Base-by-base conservation (phyloP, 2,113 vertebrate species). In the Hemibagrus wyckioides region DNA sequence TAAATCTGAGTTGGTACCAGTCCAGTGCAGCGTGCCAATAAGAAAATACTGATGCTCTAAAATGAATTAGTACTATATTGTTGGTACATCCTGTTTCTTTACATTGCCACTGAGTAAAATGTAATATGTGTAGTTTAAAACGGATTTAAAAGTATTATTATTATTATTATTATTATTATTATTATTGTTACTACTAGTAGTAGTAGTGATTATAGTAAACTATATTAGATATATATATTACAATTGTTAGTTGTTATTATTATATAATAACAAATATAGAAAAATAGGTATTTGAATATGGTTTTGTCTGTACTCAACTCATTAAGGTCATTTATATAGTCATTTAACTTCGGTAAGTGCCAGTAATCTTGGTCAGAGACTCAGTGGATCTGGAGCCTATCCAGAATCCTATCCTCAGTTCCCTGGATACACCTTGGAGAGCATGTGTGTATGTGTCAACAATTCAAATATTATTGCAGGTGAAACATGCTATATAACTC, bases 401-500 rank as follows among this genome's bases (percentile, higher is more conserved):
- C 33, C 44, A 50, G 25, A 14, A 6, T 44, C 19, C 17, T 75
- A 13, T 50, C 44, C 44, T n/a, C 4, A n/a, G 8, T 15, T 54
- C 11, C 48, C 76, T 54, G 50, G 48, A 79, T 30, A 30, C n/a
- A 79, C n/a, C 15, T 15, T 30, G 48, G 28, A 52, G n/a, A 54
- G 15, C 17, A 54, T 30, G 28, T 19, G 14, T 50, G 61, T 17
- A 28, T 48, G 17, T 69, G 82, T 83, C 48, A 54, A 54, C 48
- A 79, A 33, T 33, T 79, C n/a, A 30, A 52, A 79, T 30, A 79
- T 79, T 52, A 9, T 79, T 54, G n/a, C 48, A 52, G 5, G 28
- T 14, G 14, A 77, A n/a, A 77, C 48, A 52, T 52, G 52, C 28
- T 77, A 79, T 79, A 79, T 33, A 79, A 48, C n/a, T 54, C 76